phyloP scores from a whole-genome alignment of 1,140 invertebrate genomes.

The Cherax destructor region DNA sequence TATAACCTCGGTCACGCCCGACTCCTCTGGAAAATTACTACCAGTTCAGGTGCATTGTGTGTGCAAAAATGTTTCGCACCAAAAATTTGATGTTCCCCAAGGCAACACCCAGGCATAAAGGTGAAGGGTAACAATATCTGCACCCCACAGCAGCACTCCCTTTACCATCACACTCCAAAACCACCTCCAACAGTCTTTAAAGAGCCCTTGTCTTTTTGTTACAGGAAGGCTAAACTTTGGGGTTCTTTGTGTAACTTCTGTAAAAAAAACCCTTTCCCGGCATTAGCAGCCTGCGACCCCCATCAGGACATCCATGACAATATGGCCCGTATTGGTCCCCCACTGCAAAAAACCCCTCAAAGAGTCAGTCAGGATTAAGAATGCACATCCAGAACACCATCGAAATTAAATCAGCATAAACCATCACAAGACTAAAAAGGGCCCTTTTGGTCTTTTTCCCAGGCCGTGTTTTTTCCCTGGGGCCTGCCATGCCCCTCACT shows the following conservation, averaged over 20 bases:
- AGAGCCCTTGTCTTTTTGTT: constrained; percentile 71
- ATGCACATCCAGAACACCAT: constrained; percentile 72
- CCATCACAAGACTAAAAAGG: constrained; percentile 64
- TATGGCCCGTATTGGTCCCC: constrained; percentile 71
- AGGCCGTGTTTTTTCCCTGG: constrained; percentile 71
- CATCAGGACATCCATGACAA: constrained; percentile 72
- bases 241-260: constrained; percentile 72
- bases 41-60: constrained; percentile 65
- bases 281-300: constrained; percentile 72
- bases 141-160: constrained; percentile 59
- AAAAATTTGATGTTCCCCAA: constrained; percentile 69
- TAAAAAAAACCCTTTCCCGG: constrained; percentile 72
- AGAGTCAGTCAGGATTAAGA: constrained; percentile 71
- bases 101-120: constrained; percentile 68
- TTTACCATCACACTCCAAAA: constrained; percentile 40
- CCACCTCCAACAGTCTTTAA: constrained; percentile 69
- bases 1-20: constrained; percentile 69
- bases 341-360: constrained; percentile 72
- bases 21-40: constrained; percentile 68
- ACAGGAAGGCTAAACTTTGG: constrained; percentile 72
- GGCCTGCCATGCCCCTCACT: constrained; percentile 72
- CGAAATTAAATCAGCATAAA: constrained; percentile 65
- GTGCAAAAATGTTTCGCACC: constrained; percentile 64
- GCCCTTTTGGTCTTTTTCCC: constrained; percentile 72
- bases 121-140: constrained; percentile 65